Conservation (phyloP, 2,113 vertebrate genomes). For the Alectura lathami region DNA sequence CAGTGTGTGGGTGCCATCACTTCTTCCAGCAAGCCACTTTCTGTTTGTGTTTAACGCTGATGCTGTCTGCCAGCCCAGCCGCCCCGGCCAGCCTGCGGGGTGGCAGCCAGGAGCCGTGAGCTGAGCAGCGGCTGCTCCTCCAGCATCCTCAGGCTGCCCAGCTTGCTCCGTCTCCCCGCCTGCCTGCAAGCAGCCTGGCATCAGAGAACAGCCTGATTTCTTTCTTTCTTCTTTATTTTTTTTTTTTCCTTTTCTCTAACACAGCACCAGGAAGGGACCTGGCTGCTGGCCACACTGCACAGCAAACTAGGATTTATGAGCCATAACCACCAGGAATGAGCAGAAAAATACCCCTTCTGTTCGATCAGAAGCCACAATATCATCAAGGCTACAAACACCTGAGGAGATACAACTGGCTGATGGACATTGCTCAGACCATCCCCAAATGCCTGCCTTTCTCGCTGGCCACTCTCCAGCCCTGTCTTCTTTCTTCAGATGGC, state of each 20-base stretch:
- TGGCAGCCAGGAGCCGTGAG: neutral
- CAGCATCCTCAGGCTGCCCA: neutral
- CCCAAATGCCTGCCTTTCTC: accelerated
- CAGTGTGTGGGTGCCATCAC: accelerated
- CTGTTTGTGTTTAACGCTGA: neutral
- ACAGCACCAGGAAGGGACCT: neutral
- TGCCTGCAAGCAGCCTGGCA: neutral
- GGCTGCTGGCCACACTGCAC: neutral
- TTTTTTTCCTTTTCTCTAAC: neutral
- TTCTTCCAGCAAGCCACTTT: neutral
- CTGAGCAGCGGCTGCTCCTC: neutral
- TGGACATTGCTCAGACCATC: neutral
- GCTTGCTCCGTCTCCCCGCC: neutral
- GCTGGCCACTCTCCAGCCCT: neutral
- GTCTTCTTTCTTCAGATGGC: neutral
- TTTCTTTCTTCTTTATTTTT: neutral
- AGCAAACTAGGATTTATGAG: neutral
- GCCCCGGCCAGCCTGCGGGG: neutral
- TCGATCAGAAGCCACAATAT: neutral
- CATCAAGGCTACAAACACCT: neutral
- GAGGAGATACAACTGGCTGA: neutral
- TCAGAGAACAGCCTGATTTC: neutral
- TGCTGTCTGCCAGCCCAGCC: neutral
- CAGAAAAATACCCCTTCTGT: neutral
- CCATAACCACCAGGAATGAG: neutral